Evolutionary conservation across 2,888 invertebrate genomes (phyloP).

Genomic region (Amorpha juglandis): DNA sequence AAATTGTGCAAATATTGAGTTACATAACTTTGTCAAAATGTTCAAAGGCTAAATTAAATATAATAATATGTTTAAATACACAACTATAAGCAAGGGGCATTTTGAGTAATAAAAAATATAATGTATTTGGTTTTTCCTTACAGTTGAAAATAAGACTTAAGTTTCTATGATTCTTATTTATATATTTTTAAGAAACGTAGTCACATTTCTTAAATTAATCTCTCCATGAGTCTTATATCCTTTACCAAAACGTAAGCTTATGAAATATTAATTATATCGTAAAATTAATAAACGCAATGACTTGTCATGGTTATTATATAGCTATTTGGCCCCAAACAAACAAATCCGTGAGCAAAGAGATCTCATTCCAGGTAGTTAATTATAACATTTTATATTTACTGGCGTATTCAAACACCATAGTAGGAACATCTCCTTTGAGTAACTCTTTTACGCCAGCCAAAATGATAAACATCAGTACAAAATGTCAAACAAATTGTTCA

Average conservation of each 20-base stretch:
- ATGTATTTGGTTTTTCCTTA: slow-evolving; percentile 64
- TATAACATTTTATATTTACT: slow-evolving; percentile 36
- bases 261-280: slow-evolving; percentile 27
- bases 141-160: slow-evolving; percentile 45
- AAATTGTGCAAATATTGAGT: slow-evolving; percentile 47
- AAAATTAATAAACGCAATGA: slow-evolving; percentile 55
- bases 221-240: slow-evolving; percentile 45
- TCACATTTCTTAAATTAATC: slow-evolving; percentile 45
- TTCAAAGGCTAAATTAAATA: slow-evolving; percentile 12
- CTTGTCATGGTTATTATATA: slow-evolving; percentile 78
- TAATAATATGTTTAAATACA: neutral
- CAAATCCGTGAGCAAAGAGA: slow-evolving; percentile 69
- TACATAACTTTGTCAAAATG: slow-evolving; percentile 31
- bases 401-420: slow-evolving; percentile 55
- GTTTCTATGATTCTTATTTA: slow-evolving; percentile 45
- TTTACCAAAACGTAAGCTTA: slow-evolving; percentile 45
- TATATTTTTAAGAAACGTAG: slow-evolving; percentile 40
- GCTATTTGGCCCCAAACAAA: slow-evolving; percentile 82
- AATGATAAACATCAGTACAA: slow-evolving; percentile 6
- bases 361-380: slow-evolving; percentile 51
- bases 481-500: neutral
- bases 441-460: slow-evolving; percentile 16
- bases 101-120: slow-evolving; percentile 37
- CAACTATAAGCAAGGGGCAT: neutral
- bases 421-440: slow-evolving; percentile 48